Percentiles rank a stretch among this genome's conserved stretches.
Conservation (phyloP, 2,888 invertebrate species). For the Salticus scenicus region DNA sequence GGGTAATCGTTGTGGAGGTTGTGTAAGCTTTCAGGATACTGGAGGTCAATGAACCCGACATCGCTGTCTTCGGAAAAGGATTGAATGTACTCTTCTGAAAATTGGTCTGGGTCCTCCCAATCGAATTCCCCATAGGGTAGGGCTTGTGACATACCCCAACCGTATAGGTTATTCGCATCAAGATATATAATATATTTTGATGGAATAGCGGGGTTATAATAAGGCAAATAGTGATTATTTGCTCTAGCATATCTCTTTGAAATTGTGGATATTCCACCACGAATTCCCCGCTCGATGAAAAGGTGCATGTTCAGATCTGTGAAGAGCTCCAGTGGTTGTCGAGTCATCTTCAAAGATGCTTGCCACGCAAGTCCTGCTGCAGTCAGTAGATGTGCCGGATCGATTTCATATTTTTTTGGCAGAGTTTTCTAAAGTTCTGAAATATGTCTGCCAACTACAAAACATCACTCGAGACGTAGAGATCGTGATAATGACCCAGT, state of each 20-base stretch:
- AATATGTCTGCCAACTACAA: background rate
- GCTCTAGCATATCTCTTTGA: conserved; percentile 9
- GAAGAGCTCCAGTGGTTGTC: no score
- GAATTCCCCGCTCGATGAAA: no score
- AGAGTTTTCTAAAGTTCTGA: conserved; percentile 72
- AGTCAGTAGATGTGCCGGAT: conserved; percentile 71
- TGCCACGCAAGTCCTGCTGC: conserved; percentile 73
- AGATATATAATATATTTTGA: conserved; percentile 60
- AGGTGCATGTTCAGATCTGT: no score
- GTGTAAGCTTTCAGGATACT: conserved; percentile 21
- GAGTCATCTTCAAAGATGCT: conserved; percentile 54
- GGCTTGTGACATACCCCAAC: background rate
- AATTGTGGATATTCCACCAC: conserved; percentile 64
- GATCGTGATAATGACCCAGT: conserved; percentile 1
- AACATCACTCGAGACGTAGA: conserved; percentile 3
- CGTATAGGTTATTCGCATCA: background rate
- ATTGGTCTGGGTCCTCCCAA: background rate
- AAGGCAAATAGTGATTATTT: conserved; percentile 33
- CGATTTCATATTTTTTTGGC: conserved; percentile 72
- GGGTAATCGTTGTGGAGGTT: background rate
- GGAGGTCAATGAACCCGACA: conserved; percentile 28
- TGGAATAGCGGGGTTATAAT: no score
- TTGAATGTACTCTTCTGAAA: background rate
- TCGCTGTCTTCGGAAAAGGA: background rate
- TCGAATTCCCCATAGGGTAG: background rate